Conservation (phyloP, 2,797 vertebrate genomes). For the Loris lydekkerianus region DNA sequence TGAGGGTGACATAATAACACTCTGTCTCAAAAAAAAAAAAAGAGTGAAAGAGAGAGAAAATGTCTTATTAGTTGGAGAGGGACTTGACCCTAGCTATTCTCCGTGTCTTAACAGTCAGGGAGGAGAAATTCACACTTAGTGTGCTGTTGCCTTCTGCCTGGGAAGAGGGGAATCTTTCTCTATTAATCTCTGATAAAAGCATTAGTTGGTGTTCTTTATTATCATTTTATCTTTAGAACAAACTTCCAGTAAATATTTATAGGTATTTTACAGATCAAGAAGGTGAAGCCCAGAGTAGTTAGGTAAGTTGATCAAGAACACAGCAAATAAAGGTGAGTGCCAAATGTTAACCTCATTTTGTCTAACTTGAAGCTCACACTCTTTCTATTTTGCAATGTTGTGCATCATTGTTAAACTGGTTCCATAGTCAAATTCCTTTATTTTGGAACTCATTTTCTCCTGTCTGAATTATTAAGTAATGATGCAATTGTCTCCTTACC, state of each 20-base stretch:
- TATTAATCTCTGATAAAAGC: constrained; percentile 6
- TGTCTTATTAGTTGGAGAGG: constrained; percentile 15
- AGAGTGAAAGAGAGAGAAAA: too few species aligned
- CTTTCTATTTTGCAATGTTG: neutral
- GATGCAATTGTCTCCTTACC: constrained; percentile 38
- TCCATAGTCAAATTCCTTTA: constrained; percentile 1
- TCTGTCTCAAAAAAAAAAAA: too few species aligned
- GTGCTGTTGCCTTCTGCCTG: constrained; percentile 7
- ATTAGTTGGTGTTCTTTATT: neutral
- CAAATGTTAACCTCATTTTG: neutral
- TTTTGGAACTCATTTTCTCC: constrained; percentile 25
- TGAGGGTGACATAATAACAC: too few species aligned
- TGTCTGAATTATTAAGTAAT: constrained; percentile 56
- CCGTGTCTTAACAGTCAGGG: neutral
- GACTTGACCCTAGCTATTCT: neutral
- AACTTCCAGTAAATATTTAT: neutral
- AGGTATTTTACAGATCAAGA: constrained; percentile 25
- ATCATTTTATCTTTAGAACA: constrained; percentile 17
- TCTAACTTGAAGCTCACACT: neutral
- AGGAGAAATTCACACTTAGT: neutral
- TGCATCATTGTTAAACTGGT: constrained; percentile 27
- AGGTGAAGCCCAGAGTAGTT: constrained; percentile 14
- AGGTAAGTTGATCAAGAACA: neutral
- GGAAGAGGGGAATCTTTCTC: neutral
- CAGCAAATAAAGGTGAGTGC: neutral